Evolutionary conservation across 37 sponge, comb jelly and placozoan species (phyloP), one percentile per base, ranked within the genome.

Genomic region (Agelas oroides): DNA sequence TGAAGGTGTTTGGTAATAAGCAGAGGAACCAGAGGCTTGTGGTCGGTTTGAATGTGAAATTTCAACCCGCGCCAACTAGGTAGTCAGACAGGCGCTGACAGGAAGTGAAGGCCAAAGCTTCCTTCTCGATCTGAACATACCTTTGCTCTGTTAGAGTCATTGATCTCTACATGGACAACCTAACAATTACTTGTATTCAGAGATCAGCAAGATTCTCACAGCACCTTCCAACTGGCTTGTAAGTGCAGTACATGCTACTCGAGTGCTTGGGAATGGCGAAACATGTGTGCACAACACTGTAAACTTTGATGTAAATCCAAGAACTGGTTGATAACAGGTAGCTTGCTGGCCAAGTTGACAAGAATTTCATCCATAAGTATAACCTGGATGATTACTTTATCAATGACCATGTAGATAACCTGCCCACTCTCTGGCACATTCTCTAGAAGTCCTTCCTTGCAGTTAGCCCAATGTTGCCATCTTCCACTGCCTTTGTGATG

Each of bases 11-110:
- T 89, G 25, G 69, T 55, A 53, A 81, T 84, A 32, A 90, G 68
- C 5, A 85, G 34, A 1, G 91, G 76, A 33, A 90, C 77, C 35
- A 85, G 37, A 13, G 91, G 91, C 63, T 90, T 90, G 70, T 90
- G 86, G 32, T 90, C 91, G 0, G 91, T 90, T 21, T 85, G 37
- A 13, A 78, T 36, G 33, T 84, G 86, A 56, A 80, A 79, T 65
- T 6, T 15, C 27, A 58, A 19, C 16, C 85, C 90, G n/a, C n/a
- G n/a, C n/a, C n/a, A n/a, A n/a, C n/a, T n/a, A n/a, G n/a, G n/a
- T n/a, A 41, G 78, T 64, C 38, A 0, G 25, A 5, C 16, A 79
- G 60, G 46, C 85, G 31, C 34, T 84, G 71, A 66, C 81, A 80
- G 12, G 76, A 80, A 12, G 70, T 74, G 12, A 82, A 23, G 3